Evolutionary conservation across 2,888 invertebrate species (phyloP), one percentile per base, ranked within the genome.

Genomic region (Coecobrya sp.): DNA sequence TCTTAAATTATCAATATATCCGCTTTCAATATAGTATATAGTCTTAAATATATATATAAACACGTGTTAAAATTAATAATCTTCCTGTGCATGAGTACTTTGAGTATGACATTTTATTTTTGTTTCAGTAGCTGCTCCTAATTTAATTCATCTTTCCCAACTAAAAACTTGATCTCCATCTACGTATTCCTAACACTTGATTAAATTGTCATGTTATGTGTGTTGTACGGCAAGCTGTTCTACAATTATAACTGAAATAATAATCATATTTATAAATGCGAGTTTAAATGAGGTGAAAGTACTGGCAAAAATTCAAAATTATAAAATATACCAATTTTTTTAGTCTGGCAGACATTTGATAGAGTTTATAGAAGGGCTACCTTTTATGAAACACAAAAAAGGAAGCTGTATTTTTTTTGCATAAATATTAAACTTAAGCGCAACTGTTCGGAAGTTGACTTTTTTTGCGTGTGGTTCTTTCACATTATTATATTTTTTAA

Each of bases 1-100:
- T 30, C 36, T 36, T 70, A 36, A 70, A 25, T 16, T 65, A 27
- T 22, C 16, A 30, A 55, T 68, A 45, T 84, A 65, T 84, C 45
- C 22, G 45, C 19, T 55, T 82, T 59, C 4, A 79, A 55, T 65
- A 22, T 49, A 81, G 13, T 70, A 36, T 30, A n/a, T 45, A 36
- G 0, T 16, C 30, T 30, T 65, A 65, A 25, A 19, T 68, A 30
- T 30, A 68, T 68, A 81, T 68, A 82, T 89, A 76, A 85, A 90
- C 59, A 86, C 68, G 36, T 91, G 45, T 91, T 86, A 91, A 91
- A 91, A 52, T 68, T 76, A 86, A 91, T 91, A 91, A 91, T 91
- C 91, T 91, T 91, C 91, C 90, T 79, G 91, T 91, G 91, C 91
- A 91, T 91, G 91, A 91, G 91, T 91, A 91, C 81, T 82, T 91